Evolutionary conservation across 2,797 vertebrate genomes (phyloP).

Genomic region (Botia kubotai): DNA sequence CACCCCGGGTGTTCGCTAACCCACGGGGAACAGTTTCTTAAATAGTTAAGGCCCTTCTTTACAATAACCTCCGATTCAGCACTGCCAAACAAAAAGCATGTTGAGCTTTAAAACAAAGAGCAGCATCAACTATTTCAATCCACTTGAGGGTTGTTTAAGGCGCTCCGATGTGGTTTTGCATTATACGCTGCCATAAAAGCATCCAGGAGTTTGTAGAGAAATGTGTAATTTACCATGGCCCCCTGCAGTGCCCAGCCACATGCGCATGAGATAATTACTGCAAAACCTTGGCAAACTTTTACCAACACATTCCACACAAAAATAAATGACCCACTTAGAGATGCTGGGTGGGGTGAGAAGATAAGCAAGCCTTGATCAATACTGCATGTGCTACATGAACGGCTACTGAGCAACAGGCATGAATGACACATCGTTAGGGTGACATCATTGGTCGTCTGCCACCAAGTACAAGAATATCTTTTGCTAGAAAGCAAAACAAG

Average conservation of each 20-base stretch:
- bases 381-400: constrained; percentile 38
- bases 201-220: constrained; percentile 78
- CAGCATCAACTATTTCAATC: constrained; percentile 82
- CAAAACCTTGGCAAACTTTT: constrained; percentile 80
- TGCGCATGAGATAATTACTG: constrained; percentile 79
- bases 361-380: constrained; percentile 69
- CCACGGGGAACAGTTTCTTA: constrained; percentile 68
- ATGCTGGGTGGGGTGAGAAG: constrained; percentile 57
- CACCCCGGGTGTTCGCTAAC: constrained; percentile 79
- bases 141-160: constrained; percentile 82
- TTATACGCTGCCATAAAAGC: constrained; percentile 80
- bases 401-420: constrained; percentile 14
- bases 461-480: constrained; percentile 42
- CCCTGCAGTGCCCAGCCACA: constrained; percentile 77
- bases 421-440: constrained; percentile 8
- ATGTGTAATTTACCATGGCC: constrained; percentile 80
- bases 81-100: constrained; percentile 78
- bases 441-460: constrained; percentile 37
- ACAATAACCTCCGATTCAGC: constrained; percentile 79
- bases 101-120: constrained; percentile 80
- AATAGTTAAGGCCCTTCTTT: constrained; percentile 76
- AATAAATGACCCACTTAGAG: constrained; percentile 83
- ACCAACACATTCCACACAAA: constrained; percentile 73
- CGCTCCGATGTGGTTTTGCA: constrained; percentile 77
- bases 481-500: neutral